Percentiles rank a stretch among this genome's conserved stretches.
Evolutionary conservation across 2,797 vertebrate species (phyloP).

Genomic region (Muscicapa comitata): DNA sequence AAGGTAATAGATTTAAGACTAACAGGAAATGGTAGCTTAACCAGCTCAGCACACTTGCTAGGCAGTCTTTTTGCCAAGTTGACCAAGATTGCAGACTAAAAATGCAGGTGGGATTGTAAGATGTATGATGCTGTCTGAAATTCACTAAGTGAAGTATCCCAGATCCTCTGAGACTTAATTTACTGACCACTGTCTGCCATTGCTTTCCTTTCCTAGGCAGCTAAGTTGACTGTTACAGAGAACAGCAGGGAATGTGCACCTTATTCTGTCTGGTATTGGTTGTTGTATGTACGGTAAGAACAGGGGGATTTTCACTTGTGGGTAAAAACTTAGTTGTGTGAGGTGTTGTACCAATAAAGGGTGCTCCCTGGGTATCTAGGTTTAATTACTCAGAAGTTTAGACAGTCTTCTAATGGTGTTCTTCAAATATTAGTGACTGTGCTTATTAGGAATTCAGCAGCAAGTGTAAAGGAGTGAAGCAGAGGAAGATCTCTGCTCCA

Average conservation of each 20-base stretch:
- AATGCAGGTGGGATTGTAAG: background rate
- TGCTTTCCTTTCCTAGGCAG: background rate
- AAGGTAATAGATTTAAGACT: background rate
- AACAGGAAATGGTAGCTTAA: constrained; percentile 1
- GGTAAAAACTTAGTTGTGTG: background rate
- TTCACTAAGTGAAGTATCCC: background rate
- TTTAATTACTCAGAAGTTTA: background rate
- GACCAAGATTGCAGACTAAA: background rate
- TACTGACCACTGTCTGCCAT: background rate
- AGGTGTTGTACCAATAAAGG: background rate
- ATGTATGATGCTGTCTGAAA: background rate
- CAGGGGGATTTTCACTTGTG: background rate
- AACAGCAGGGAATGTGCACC: background rate
- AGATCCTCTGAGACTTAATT: constrained; percentile 28
- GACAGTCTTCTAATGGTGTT: background rate
- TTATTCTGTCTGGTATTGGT: background rate
- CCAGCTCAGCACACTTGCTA: background rate
- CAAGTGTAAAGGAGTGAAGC: background rate
- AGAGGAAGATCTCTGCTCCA: background rate
- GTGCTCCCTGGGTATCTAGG: background rate
- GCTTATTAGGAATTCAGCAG: background rate
- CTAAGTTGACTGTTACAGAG: background rate
- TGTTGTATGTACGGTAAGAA: background rate
- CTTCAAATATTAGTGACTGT: background rate
- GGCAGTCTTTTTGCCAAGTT: background rate